Conservation (phyloP, 1,140 invertebrate species). For the Drosophila nigromelanica region DNA sequence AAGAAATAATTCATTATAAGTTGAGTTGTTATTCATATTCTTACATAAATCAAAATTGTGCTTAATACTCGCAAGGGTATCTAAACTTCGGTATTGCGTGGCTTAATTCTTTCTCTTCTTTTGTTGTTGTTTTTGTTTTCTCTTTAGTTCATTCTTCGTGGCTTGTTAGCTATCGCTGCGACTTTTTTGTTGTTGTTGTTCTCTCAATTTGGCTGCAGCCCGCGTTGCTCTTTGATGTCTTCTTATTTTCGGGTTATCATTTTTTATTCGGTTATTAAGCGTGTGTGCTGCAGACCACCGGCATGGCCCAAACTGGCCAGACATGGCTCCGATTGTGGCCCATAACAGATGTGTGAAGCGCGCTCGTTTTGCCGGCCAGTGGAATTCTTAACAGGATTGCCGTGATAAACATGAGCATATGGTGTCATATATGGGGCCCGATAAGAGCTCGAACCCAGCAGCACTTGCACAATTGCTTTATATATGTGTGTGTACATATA, state of each 20-base stretch:
- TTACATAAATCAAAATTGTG: no score
- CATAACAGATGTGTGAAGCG: conserved; percentile 76
- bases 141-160: conserved; percentile 43
- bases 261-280: conserved; percentile 83
- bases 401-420: conserved; percentile 57
- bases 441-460: no score
- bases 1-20: not conserved
- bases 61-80: no score
- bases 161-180: conserved; percentile 66
- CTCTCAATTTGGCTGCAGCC: conserved; percentile 67
- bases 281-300: conserved; percentile 63
- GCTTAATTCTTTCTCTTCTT: not conserved
- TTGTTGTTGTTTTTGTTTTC: conserved; percentile 5
- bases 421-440: conserved; percentile 48
- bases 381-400: conserved; percentile 49
- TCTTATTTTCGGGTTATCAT: conserved; percentile 82
- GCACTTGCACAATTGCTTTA: conserved; percentile 44
- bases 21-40: not conserved
- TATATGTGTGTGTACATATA: no score
- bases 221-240: conserved; percentile 74
- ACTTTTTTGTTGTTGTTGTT: conserved; percentile 33
- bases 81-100: no score
- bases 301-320: conserved; percentile 19
- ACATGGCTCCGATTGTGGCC: conserved; percentile 1
- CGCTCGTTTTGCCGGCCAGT: conserved; percentile 19